Percentiles rank a stretch among this genome's conserved stretches.
Evolutionary conservation across 2,888 invertebrate species (phyloP).

Genomic region (Tethea ocularis): DNA sequence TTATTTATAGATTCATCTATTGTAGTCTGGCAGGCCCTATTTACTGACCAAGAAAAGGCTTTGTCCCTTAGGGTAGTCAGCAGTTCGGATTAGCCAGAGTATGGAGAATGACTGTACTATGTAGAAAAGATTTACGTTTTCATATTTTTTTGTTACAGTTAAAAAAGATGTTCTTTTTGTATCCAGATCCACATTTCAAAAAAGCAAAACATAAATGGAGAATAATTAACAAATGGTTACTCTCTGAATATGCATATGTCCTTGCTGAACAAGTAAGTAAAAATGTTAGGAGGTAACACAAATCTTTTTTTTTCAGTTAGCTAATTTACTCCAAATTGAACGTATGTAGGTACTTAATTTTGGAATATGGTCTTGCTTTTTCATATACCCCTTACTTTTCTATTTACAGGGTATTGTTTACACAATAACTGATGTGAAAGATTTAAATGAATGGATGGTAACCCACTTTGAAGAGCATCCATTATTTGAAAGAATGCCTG

Average conservation of each 20-base stretch:
- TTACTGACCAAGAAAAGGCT: too few species aligned
- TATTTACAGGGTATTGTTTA: slow-evolving; percentile 92
- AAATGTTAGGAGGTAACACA: too few species aligned
- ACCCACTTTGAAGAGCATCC: slow-evolving; percentile 95
- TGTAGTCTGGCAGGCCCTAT: too few species aligned
- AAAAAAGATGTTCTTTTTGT: slow-evolving; percentile 98
- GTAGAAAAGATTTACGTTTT: not conserved
- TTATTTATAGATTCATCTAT: too few species aligned
- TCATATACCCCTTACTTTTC: too few species aligned
- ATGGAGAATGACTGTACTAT: too few species aligned
- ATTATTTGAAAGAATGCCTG: slow-evolving; percentile 89
- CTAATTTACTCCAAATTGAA: too few species aligned
- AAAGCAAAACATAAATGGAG: slow-evolving; percentile 99
- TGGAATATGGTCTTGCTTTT: too few species aligned
- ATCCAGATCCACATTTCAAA: slow-evolving; percentile 99
- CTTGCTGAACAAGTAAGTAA: slow-evolving; percentile 90
- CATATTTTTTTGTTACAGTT: slow-evolving; percentile 83
- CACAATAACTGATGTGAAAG: slow-evolving; percentile 98
- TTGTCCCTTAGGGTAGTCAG: too few species aligned
- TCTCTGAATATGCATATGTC: slow-evolving; percentile 99
- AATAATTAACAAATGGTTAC: slow-evolving; percentile 95
- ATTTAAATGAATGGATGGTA: slow-evolving; percentile 98
- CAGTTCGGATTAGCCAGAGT: too few species aligned
- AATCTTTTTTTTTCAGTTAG: too few species aligned
- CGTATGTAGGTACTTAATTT: too few species aligned